These are phyloP conservation scores for Pluvianellus socialis DNA, from an alignment of 2,113 vertebrate species.

Conservation along the genomic window DNA sequence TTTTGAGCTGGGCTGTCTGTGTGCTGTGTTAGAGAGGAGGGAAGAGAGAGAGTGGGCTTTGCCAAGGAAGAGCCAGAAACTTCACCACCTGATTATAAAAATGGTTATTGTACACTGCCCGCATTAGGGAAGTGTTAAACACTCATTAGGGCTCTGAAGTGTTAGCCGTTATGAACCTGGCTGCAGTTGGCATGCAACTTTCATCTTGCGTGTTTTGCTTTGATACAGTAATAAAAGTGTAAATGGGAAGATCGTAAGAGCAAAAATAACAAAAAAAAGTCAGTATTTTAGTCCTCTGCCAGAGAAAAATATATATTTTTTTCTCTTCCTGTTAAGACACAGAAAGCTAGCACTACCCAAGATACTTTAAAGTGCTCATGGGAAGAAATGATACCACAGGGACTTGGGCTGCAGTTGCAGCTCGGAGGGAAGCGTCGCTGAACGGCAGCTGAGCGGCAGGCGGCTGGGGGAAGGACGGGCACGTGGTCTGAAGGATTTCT, in stretches of 20 bases:
- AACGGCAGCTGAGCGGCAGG: background rate
- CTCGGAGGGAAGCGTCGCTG: background rate
- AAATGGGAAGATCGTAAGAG: background rate
- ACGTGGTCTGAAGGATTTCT: accelerated
- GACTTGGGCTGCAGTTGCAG: background rate
- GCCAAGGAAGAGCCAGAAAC: conserved; percentile 35
- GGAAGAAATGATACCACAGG: background rate
- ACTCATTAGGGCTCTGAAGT: conserved; percentile 66
- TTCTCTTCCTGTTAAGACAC: background rate
- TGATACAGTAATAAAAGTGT: background rate
- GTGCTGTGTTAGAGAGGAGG: background rate
- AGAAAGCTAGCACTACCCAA: background rate
- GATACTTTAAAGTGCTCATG: background rate
- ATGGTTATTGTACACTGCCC: conserved; percentile 38
- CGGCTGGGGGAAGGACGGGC: background rate
- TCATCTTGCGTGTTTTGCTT: background rate
- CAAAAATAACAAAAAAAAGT: background rate
- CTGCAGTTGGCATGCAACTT: background rate
- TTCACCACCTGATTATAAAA: background rate
- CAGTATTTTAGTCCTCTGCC: background rate
- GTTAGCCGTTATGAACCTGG: conserved; percentile 38
- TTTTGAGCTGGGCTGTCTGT: background rate
- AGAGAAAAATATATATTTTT: background rate
- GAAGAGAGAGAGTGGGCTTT: background rate
- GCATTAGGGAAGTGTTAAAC: conserved; percentile 59